Base-by-base conservation (phyloP, 1,140 invertebrate species). In the Tetramorium parvispinum region DNA sequence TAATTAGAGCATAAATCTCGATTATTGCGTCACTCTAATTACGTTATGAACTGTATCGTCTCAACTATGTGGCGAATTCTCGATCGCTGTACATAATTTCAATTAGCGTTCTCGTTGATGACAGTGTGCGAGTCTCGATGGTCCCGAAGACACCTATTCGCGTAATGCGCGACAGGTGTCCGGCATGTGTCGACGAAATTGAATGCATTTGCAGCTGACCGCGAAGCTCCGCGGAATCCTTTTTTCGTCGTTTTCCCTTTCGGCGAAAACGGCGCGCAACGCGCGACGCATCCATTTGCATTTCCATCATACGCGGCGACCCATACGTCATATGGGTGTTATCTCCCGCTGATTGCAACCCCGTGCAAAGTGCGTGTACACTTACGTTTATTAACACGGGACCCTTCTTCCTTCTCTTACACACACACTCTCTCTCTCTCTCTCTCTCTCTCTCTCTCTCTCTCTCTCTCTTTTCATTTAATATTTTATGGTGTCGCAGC, bases 371-470 rank as follows among this genome's bases (percentile, higher is more conserved):
- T 46, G 57, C 55, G 61, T 55, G 59, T 85, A 81, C 70, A 88
- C 76, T 86, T 86, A 71, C 66, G 88, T 86, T 81, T 88, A 88
- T 89, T 89, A 89, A 86, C 88, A 66, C 63, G 87, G 61, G 59
- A 88, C 49, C 13, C 43, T 16, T 21, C 37, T 40, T 8, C n/a
- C 24, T 11, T 18, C 18, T 24, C 49, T 46, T 27, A 18, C 18
- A n/a, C n/a, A n/a, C n/a, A n/a, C n/a, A n/a, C n/a, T 51, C 8
- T 70, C 2, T 16, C 46, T 68, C 4, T 37, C 27, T 51, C 53
- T 70, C 21, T 21, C 37, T 85, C 43, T 79, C 79, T 51, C 8
- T 70, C 2, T 16, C 46, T 68, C 4, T 37, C 27, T 51, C 53
- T 70, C 21, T 21, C 37, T 85, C 43, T 79, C 79, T 75, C 81